Evolutionary conservation across 2,888 invertebrate species (phyloP).

Genomic region (Pristionchus japonicus): DNA sequence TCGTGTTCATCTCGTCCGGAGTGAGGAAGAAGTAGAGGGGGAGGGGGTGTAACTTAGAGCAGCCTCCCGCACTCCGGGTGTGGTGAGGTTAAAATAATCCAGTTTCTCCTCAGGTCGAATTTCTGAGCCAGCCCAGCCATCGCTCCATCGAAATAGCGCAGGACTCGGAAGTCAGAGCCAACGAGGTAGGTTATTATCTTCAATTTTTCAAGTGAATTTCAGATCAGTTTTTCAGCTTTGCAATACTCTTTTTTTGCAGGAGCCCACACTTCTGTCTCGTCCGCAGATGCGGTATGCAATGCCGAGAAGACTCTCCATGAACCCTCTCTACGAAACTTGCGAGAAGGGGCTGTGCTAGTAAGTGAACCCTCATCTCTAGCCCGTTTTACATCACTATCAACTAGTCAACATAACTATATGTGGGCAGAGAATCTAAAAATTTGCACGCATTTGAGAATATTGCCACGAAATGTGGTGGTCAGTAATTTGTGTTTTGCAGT

Average conservation of each 20-base stretch:
- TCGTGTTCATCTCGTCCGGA: background rate
- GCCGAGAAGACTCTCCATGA: background rate
- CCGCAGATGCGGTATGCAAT: background rate
- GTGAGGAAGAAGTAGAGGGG: background rate
- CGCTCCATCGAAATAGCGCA: background rate
- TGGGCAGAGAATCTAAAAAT: too few relatives aligned
- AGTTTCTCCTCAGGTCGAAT: background rate
- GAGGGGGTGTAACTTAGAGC: too few relatives aligned
- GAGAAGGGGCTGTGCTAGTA: background rate
- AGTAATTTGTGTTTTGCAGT: too few relatives aligned
- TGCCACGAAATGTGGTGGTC: background rate
- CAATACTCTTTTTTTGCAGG: background rate
- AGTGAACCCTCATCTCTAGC: too few relatives aligned
- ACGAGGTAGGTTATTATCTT: background rate
- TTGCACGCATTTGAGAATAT: too few relatives aligned
- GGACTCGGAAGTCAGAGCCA: background rate
- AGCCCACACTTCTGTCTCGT: background rate
- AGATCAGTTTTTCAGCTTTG: background rate
- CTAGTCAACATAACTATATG: too few relatives aligned
- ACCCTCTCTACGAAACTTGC: background rate
- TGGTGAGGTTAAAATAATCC: too few relatives aligned
- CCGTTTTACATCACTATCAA: too few relatives aligned
- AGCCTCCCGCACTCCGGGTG: too few relatives aligned
- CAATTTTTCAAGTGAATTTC: too few relatives aligned
- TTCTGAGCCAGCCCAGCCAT: background rate